phyloP scores from a whole-genome alignment of 1,140 invertebrate genomes.

The Globodera rostochiensis region DNA sequence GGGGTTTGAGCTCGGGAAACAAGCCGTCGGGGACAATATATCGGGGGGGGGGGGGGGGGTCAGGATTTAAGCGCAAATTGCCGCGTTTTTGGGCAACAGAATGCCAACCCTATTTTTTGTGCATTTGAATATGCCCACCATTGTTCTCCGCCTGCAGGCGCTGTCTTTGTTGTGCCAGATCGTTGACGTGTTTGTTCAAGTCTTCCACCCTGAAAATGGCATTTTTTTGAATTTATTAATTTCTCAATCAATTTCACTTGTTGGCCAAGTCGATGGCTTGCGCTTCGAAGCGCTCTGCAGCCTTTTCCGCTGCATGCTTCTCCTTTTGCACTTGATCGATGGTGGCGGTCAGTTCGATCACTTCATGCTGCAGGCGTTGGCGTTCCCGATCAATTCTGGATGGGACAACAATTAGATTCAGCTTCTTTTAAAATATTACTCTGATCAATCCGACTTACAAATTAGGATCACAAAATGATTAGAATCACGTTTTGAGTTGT shows the following conservation, averaged over 20 bases:
- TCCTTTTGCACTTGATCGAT: constrained; percentile 89
- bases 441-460: too few species aligned
- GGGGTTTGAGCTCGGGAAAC: too few species aligned
- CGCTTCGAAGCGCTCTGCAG: constrained; percentile 85
- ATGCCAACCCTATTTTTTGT: too few species aligned
- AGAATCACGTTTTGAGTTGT: too few species aligned
- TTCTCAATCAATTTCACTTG: constrained; percentile 67
- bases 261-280: constrained; percentile 84
- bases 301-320: constrained; percentile 81
- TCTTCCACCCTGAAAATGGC: constrained; percentile 76
- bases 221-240: too few species aligned
- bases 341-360: constrained; percentile 90
- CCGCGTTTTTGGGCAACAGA: too few species aligned
- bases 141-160: constrained; percentile 78
- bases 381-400: constrained; percentile 90
- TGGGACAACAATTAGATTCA: neutral
- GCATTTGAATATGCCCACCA: constrained; percentile 26
- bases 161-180: constrained; percentile 78
- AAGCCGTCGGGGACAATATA: too few species aligned
- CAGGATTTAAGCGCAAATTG: too few species aligned
- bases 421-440: too few species aligned
- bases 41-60: too few species aligned
- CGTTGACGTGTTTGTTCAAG: constrained; percentile 87
- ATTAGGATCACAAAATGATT: too few species aligned
- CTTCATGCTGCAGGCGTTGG: constrained; percentile 90